Evolutionary conservation across 2,888 invertebrate species (phyloP), one percentile per base, ranked within the genome.

Genomic region (Meganola albula): DNA sequence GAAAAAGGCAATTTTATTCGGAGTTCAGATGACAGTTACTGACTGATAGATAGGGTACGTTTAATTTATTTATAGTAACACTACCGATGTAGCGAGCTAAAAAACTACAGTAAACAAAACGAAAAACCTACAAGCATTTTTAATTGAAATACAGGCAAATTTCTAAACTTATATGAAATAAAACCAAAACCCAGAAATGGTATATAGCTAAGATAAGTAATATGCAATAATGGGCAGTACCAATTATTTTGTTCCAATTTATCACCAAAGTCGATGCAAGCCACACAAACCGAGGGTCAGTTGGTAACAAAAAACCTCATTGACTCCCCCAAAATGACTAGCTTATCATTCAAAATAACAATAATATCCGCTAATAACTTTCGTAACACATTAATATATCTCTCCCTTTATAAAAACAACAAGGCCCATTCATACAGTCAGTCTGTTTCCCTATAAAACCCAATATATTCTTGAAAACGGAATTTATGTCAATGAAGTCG

Each of bases 401-500:
- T 23, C 41, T 33, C 52, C 48, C 48, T 46, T 42, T 52, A 52
- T 31, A 39, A 54, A 48, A 53, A 54, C 40, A 53, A 52, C 55
- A 52, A 45, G 45, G 41, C 40, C 31, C 34, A 46, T 48, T 39
- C 43, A 46, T 44, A 54, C 35, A 54, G 41, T 44, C 53, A 43
- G 52, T 44, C 55, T 48, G 46, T 44, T 56, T 56, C 36, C 31
- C 41, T 46, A 51, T 43, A 56, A 59, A 48, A 48, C 53, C 45
- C 50, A 53, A 58, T 60, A 52, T 58, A 58, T 63, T 53, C 49
- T 56, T 56, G 49, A 59, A 56, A 54, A 53, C 43, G 47, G 53
- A 53, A 61, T 63, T 61, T 63, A 61, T 56, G 61, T 55, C 61
- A 58, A 64, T 63, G 63, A 63, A 63, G 57, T 61, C 45, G 53